Evolutionary conservation across 2,113 vertebrate species (phyloP).

Genomic region (Rhombomys opimus): DNA sequence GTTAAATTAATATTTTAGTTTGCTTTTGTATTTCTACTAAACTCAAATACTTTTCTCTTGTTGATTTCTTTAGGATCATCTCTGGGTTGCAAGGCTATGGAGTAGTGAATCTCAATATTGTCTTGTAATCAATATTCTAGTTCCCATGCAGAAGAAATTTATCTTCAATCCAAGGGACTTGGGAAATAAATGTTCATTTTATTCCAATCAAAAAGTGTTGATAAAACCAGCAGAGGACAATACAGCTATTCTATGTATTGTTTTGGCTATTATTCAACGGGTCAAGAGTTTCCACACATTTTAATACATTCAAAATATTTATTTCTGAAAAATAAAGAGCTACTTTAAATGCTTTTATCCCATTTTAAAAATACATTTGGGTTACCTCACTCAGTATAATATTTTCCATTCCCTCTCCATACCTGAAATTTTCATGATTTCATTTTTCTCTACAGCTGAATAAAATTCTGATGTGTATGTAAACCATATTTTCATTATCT

Average conservation of each 20-base stretch:
- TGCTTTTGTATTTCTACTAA: not conserved
- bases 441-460: not conserved
- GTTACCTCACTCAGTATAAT: not conserved
- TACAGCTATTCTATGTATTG: not conserved
- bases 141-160: not conserved
- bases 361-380: not conserved
- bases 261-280: not conserved
- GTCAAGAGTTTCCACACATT: not conserved
- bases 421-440: not conserved
- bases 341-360: not conserved
- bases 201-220: conserved; percentile 32
- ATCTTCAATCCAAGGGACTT: not conserved
- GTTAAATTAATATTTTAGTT: not conserved
- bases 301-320: not conserved
- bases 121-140: not conserved
- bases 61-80: not conserved
- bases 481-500: not conserved
- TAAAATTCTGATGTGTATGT: not conserved
- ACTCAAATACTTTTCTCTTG: not conserved
- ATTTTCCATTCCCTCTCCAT: not conserved
- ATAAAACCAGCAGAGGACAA: not conserved
- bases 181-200: not conserved
- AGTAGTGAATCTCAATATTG: not conserved
- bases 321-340: not conserved
- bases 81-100: not conserved